Percentiles rank a stretch among this genome's conserved stretches.
Conservation (phyloP, 1,140 invertebrate genomes). For the Caenorhabditis brenneri region DNA sequence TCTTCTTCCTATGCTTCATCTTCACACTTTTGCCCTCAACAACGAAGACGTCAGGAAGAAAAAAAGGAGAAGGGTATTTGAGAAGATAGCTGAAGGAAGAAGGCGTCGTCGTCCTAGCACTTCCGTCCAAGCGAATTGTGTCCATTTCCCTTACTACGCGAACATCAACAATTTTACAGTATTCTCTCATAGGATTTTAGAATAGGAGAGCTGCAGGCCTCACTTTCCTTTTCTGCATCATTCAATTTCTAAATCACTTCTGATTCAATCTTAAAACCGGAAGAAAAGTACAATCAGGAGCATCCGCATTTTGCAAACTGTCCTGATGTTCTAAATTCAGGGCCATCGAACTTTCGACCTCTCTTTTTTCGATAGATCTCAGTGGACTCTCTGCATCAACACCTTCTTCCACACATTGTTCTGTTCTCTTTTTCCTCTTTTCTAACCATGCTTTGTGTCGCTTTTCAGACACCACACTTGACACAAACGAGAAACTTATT, state of each 20-base stretch:
- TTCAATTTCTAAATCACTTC: too few species aligned
- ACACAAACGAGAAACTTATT: background rate
- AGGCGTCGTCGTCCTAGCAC: background rate
- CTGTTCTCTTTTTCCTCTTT: background rate
- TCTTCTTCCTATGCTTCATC: slow-evolving; percentile 3
- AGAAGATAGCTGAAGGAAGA: slow-evolving; percentile 14
- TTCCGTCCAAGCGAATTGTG: background rate
- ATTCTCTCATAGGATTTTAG: too few species aligned
- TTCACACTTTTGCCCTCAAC: slow-evolving; percentile 39
- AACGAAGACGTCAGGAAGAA: slow-evolving; percentile 35
- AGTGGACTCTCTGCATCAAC: background rate
- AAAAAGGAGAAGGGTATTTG: background rate
- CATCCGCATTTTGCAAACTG: too few species aligned
- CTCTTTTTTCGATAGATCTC: background rate
- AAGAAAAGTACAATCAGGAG: too few species aligned
- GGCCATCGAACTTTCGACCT: too few species aligned
- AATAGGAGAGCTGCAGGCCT: too few species aligned
- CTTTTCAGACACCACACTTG: background rate
- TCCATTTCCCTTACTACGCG: background rate
- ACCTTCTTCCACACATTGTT: background rate
- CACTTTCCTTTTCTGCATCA: too few species aligned
- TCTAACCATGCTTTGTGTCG: background rate
- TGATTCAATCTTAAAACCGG: too few species aligned
- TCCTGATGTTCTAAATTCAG: too few species aligned
- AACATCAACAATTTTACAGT: background rate